Evolutionary conservation across 2,113 vertebrate species (phyloP), one percentile per base, ranked within the genome.

Genomic region (Capra hircus): DNA sequence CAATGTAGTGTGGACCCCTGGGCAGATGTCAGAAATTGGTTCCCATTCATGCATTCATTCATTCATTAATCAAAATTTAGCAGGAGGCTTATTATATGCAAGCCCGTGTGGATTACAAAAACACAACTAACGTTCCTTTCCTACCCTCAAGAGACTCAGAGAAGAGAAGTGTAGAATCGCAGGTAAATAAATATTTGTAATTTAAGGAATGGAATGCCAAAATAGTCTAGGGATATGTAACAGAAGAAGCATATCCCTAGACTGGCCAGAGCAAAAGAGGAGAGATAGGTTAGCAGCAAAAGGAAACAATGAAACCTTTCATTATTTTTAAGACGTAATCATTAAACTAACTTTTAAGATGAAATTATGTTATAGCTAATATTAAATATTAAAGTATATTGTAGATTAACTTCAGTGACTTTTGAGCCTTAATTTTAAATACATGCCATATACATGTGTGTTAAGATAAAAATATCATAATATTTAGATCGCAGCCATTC

Each of bases 41-140:
- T 96, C 28, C 25, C 9, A 80, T 83, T 94, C 83, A 80, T 88
- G 40, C 9, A 36, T 97, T 86, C 48, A 55, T 93, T 91, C 17
- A 15, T 83, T 97, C 52, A 96, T 91, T 97, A 91, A 94, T 93
- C 89, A 93, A 94, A 94, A 96, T 13, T 89, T 90, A 97, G 27
- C 40, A 89, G 60, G 71, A 74, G 5, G 19, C 1, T 57, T 94
- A 83, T 57, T 83, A 78, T 50, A 64, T 81, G 13, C 28, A 96
- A 88, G 55, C 28, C 5, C 89, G 23, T 95, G 21, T 48, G 40
- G 77, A 13, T 91, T 93, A 74, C 71, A 60, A 88, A 97, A 97
- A 80, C 43, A 90, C 59, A 19, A 81, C 52, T 84, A 88, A 88
- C 43, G 90, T 94, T 95, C 6, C 48, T 80, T 81, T 74, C 7